Evolutionary conservation across 2,113 vertebrate species (phyloP), one percentile per base, ranked within the genome.

Genomic region (Indicator indicator): DNA sequence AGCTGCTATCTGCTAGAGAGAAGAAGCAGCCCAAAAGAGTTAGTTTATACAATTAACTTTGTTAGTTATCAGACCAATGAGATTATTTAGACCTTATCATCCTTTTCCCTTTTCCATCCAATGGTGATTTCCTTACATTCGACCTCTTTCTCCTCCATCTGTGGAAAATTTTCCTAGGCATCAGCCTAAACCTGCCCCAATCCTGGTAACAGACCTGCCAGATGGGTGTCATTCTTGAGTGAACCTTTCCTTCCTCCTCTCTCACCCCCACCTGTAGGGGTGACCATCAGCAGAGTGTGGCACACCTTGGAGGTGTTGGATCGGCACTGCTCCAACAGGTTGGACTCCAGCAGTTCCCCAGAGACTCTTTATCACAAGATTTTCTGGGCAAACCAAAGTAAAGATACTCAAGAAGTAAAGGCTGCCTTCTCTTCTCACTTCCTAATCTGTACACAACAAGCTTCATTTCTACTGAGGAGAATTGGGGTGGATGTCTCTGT

Each of bases 291-390:
- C 69, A 86, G 97, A 16, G 97, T 98, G 79, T 86, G 98, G 94
- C 98, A 98, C 88, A 98, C 98, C 1, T 54, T 98, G 60, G 98
- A 98, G 69, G 97, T 98, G 75, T 83, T 98, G 96, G 98, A 98
- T 88, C 94, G 95, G 16, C 98, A 98, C 36, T 98, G 98, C 63
- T 98, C 98, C 87, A 98, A 98, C 94, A 96, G 98, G 91, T 97
- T 97, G 5, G 97, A 98, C 75, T 98, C 98, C 85, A 98, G 97
- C 96, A 98, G 98, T 81, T 98, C 97, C 7, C 97, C 98, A 94
- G 98, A 98, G 86, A 97, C 97, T 0, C 98, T 98, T 79, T 98
- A 98, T 75, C 97, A 98, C 78, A 98, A 98, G 93, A 98, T 98
- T 76, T 98, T 98, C 94, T 97, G 97, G 96, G 89, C 94, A 77